Percentiles rank a stretch among this genome's conserved stretches.
phyloP scores from a whole-genome alignment of 2,113 vertebrate species.

The Neomonachus schauinslandi region DNA sequence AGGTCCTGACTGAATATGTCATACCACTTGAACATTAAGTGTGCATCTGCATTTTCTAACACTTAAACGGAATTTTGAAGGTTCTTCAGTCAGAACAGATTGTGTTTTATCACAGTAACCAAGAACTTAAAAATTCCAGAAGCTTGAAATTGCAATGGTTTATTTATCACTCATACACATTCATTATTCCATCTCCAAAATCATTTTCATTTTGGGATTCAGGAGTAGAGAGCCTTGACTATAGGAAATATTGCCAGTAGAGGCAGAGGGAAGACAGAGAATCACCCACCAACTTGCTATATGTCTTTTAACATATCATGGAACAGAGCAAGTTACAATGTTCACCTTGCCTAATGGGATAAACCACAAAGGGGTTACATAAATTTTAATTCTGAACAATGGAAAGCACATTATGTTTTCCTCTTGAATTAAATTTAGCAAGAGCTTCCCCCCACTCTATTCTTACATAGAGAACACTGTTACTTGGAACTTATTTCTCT shows the following conservation, averaged over 20 bases:
- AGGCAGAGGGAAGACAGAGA: neutral
- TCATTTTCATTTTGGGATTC: neutral
- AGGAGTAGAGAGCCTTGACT: neutral
- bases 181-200: neutral
- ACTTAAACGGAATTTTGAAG: neutral
- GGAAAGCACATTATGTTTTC: neutral
- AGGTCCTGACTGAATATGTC: neutral
- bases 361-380: neutral
- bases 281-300: accelerated
- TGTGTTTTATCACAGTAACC: neutral
- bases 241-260: neutral
- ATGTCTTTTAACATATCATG: neutral
- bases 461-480: neutral
- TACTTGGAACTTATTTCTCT: neutral
- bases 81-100: neutral
- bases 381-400: neutral
- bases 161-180: neutral
- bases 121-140: neutral
- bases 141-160: neutral
- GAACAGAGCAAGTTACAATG: neutral
- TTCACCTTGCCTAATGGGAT: neutral
- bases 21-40: neutral
- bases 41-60: neutral
- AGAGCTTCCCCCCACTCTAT: accelerated
- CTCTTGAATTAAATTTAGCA: neutral